Evolutionary conservation across 2,888 invertebrate genomes (phyloP).

Genomic region (Drosophila mettleri): DNA sequence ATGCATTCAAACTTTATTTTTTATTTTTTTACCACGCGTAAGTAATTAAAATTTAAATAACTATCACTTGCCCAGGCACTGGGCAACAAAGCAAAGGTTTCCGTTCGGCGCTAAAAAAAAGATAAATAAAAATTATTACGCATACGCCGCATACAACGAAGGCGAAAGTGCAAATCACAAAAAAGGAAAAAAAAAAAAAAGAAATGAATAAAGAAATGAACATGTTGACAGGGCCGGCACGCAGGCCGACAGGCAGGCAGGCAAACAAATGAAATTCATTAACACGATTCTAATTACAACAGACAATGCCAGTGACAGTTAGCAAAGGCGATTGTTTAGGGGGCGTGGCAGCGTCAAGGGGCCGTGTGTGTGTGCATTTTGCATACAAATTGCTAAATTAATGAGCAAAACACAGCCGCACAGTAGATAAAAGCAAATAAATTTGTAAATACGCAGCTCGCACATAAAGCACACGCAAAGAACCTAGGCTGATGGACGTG

Average conservation of each 20-base stretch:
- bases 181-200: neutral
- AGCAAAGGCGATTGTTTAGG: neutral
- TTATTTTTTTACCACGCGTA: constrained; percentile 26
- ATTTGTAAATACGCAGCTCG: constrained; percentile 47
- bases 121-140: constrained; percentile 51
- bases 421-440: constrained; percentile 70
- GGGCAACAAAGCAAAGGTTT: constrained; percentile 47
- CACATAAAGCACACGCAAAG: neutral
- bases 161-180: constrained; percentile 51
- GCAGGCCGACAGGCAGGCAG: constrained; percentile 56
- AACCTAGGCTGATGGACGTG: neutral
- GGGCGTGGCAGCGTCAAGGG: neutral
- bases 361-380: constrained; percentile 70
- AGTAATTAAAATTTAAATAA: constrained; percentile 80
- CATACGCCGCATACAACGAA: constrained; percentile 46
- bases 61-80: constrained; percentile 54
- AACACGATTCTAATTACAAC: constrained; percentile 81
- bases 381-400: constrained; percentile 81
- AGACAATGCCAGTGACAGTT: constrained; percentile 60
- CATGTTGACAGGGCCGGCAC: constrained; percentile 57
- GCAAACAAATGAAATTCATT: constrained; percentile 79
- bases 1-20: constrained; percentile 62
- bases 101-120: constrained; percentile 24
- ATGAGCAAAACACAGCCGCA: constrained; percentile 65
- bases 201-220: constrained; percentile 28